Percentiles rank a stretch among this genome's conserved stretches.
phyloP scores from a whole-genome alignment of 2,888 invertebrate species.

The Cantharis nigra region DNA sequence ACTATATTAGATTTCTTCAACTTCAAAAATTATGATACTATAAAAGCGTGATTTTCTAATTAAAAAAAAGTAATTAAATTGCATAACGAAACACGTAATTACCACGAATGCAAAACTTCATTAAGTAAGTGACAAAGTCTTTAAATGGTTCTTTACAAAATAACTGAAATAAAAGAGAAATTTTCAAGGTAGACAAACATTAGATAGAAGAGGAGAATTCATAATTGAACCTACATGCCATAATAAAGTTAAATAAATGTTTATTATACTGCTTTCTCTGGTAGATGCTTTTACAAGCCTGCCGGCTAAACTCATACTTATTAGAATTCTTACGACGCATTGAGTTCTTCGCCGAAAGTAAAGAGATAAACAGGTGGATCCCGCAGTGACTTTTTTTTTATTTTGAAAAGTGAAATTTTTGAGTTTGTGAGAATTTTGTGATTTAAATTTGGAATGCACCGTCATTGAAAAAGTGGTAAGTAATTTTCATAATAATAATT shows the following conservation, averaged over 20 bases:
- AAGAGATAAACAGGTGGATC: slow-evolving; percentile 1
- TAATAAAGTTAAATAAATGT: slow-evolving; percentile 10
- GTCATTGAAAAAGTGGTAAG: not conserved
- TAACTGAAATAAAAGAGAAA: slow-evolving; percentile 7
- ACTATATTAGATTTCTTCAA: not conserved
- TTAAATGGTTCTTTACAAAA: not conserved
- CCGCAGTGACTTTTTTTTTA: not conserved
- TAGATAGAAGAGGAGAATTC: not conserved
- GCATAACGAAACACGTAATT: not conserved
- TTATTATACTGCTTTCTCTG: slow-evolving; percentile 20
- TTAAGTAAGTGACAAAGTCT: not conserved
- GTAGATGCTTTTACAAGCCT: slow-evolving; percentile 12
- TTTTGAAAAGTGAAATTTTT: not conserved
- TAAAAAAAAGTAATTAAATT: not conserved
- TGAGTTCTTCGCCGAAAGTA: slow-evolving; percentile 13
- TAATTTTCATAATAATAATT: not conserved
- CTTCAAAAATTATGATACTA: not conserved
- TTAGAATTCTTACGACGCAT: not conserved
- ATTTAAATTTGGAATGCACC: not conserved
- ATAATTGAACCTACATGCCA: not conserved
- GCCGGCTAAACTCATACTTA: slow-evolving; percentile 5
- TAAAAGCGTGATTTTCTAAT: not conserved
- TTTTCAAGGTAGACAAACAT: not conserved
- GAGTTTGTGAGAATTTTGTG: not conserved
- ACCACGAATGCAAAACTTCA: not conserved